Conservation (phyloP, 2,113 vertebrate species). For the Oncorhynchus tshawytscha region DNA sequence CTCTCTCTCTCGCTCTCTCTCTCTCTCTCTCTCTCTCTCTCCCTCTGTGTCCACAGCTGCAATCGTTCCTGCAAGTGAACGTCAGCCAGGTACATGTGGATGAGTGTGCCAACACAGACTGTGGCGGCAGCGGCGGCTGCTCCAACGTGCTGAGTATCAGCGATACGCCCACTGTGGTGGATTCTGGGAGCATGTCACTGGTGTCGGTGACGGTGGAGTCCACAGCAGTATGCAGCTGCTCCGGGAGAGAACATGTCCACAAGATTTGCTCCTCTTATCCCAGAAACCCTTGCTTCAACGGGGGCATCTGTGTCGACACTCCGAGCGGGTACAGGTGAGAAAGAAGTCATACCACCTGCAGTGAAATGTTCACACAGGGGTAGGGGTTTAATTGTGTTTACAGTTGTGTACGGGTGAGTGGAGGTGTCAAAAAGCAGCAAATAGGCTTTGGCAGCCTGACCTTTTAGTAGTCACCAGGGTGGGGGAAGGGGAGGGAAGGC, state of each 20-base stretch:
- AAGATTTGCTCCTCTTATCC: constrained; percentile 78
- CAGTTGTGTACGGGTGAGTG: neutral
- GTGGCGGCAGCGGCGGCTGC: constrained; percentile 64
- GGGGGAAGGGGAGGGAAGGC: neutral
- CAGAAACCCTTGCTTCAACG: constrained; percentile 81
- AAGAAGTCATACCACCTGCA: neutral
- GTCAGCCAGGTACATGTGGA: constrained; percentile 78
- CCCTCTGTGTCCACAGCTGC: constrained; percentile 67
- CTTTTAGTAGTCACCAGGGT: neutral
- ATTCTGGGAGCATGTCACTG: constrained; percentile 75
- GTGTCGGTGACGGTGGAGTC: constrained; percentile 73
- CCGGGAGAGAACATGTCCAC: constrained; percentile 70
- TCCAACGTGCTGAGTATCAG: constrained; percentile 62
- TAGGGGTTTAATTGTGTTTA: neutral
- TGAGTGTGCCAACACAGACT: constrained; percentile 76
- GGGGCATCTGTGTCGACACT: constrained; percentile 79
- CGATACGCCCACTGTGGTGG: constrained; percentile 72
- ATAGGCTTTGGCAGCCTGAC: too few species aligned
- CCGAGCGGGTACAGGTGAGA: constrained; percentile 84
- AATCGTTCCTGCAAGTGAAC: constrained; percentile 77
- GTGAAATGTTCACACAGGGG: neutral
- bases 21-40: constrained; percentile 11
- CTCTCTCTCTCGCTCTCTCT: neutral
- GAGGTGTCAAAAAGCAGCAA: neutral
- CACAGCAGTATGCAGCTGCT: constrained; percentile 68